Conservation (phyloP, 2,888 invertebrate genomes). For the Eurytoma adleriae region DNA sequence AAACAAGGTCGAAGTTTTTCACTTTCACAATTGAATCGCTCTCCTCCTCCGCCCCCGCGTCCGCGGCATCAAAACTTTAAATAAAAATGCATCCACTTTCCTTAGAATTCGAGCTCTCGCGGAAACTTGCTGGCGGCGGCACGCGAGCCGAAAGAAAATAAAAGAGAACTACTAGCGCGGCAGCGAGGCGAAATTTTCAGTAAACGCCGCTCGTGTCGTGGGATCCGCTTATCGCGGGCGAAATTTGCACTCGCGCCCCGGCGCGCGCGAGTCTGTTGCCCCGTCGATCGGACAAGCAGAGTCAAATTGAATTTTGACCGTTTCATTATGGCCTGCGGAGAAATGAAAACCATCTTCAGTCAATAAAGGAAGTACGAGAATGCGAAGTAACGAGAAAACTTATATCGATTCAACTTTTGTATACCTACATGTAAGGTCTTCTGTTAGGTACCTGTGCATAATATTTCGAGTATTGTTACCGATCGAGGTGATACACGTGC, state of each 20-base stretch:
- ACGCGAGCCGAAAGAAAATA: conserved; percentile 3
- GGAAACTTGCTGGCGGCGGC: neutral
- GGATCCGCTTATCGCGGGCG: conserved; percentile 57
- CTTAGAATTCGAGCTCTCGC: conserved; percentile 33
- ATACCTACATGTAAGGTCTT: too few relatives aligned
- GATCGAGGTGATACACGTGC: too few relatives aligned
- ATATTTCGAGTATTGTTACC: too few relatives aligned
- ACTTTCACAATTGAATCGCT: conserved; percentile 51
- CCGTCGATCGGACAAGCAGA: neutral
- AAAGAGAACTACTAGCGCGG: conserved; percentile 13
- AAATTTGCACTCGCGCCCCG: neutral
- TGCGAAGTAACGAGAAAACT: too few relatives aligned
- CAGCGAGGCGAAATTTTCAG: conserved; percentile 41
- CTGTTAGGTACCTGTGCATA: too few relatives aligned
- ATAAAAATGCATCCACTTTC: conserved; percentile 53
- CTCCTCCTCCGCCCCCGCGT: conserved; percentile 21
- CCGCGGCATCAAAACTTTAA: conserved; percentile 48
- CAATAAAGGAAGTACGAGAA: too few relatives aligned
- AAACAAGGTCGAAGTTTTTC: conserved; percentile 54
- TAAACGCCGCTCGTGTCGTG: conserved; percentile 32
- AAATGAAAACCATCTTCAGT: too few relatives aligned
- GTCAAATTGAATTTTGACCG: conserved; percentile 48
- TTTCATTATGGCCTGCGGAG: conserved; percentile 29
- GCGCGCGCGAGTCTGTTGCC: neutral
- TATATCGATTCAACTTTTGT: too few relatives aligned